phyloP scores from a whole-genome alignment of 1,140 invertebrate species.

The Pachyrhynchus sulphureomaculatus region DNA sequence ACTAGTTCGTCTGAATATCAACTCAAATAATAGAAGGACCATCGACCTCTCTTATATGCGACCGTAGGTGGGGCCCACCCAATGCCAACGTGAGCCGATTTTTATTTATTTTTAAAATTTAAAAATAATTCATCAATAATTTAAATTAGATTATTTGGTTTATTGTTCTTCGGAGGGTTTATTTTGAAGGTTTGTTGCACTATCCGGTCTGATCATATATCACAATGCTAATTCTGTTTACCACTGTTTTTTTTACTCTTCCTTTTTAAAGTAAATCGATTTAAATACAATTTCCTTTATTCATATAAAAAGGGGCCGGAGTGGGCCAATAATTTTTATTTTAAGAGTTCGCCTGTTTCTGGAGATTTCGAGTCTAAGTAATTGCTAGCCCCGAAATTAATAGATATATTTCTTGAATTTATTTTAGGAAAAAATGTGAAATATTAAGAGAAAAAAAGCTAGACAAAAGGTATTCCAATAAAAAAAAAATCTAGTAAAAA shows the following conservation, averaged over 20 bases:
- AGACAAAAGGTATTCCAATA: too few relatives aligned
- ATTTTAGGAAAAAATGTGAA: too few relatives aligned
- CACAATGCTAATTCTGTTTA: not conserved
- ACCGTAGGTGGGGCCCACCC: constrained; percentile 35
- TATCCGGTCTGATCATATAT: not conserved
- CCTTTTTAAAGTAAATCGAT: too few relatives aligned
- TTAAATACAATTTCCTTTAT: too few relatives aligned
- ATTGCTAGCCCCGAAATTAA: too few relatives aligned
- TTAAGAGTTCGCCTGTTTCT: too few relatives aligned
- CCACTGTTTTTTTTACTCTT: not conserved
- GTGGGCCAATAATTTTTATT: too few relatives aligned
- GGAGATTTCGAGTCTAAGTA: too few relatives aligned
- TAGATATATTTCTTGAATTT: too few relatives aligned
- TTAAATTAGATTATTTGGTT: constrained; percentile 15
- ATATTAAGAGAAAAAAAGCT: too few relatives aligned
- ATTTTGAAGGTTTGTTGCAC: not conserved
- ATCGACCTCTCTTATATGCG: constrained; percentile 49
- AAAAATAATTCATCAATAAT: constrained; percentile 6
- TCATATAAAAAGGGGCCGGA: too few relatives aligned
- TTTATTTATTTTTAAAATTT: constrained; percentile 15
- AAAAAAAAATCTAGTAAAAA: too few relatives aligned
- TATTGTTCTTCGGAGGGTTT: constrained; percentile 4
- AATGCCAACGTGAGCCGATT: constrained; percentile 25
- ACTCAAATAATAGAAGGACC: constrained; percentile 34
- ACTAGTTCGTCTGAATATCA: constrained; percentile 12